Percentiles rank a stretch among this genome's conserved stretches.
phyloP scores from a whole-genome alignment of 1,140 invertebrate genomes.

The Heliconius hewitsoni region DNA sequence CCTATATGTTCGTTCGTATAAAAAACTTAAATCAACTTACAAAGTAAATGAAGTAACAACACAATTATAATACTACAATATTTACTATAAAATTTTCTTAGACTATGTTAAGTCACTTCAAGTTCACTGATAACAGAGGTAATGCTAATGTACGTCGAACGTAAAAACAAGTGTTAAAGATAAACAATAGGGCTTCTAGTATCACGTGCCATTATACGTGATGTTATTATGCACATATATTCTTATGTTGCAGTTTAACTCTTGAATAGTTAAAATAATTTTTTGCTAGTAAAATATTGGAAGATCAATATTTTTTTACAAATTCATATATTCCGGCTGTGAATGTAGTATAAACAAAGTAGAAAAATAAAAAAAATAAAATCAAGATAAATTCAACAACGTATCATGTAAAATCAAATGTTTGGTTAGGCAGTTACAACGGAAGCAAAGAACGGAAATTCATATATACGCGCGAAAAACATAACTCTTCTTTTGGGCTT shows the following conservation, averaged over 20 bases:
- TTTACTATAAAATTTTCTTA: background rate
- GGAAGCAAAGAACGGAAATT: too few relatives aligned
- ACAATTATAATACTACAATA: background rate
- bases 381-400: too few relatives aligned
- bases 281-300: background rate
- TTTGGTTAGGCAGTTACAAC: too few relatives aligned
- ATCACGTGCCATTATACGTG: background rate
- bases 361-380: too few relatives aligned
- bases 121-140: constrained; percentile 3
- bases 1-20: background rate
- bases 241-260: background rate
- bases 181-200: constrained; percentile 1
- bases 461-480: too few relatives aligned
- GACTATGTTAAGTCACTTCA: background rate
- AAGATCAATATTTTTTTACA: background rate
- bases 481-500: too few relatives aligned
- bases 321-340: too few relatives aligned
- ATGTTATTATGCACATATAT: constrained; percentile 5
- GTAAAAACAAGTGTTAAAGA: background rate
- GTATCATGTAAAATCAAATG: too few relatives aligned
- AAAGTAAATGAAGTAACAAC: constrained; percentile 19
- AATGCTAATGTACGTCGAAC: constrained; percentile 6
- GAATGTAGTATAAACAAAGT: too few relatives aligned
- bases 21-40: background rate
- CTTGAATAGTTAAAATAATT: background rate